phyloP scores from a whole-genome alignment of 2,113 vertebrate species.

The Polyodon spathula region DNA sequence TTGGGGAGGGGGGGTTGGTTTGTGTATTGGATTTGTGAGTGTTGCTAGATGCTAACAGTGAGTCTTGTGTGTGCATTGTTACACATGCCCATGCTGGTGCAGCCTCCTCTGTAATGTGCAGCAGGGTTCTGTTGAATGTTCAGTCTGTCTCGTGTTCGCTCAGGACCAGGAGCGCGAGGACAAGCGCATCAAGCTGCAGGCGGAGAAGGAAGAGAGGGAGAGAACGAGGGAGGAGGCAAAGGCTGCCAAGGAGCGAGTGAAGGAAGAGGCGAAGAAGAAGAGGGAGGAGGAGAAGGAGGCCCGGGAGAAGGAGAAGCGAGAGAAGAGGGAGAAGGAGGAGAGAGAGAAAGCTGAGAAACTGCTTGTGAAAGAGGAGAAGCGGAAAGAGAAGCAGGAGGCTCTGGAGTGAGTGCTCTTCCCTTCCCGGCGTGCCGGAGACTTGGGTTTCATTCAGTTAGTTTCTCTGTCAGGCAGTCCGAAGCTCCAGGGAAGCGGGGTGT shows the following conservation, averaged over 20 bases:
- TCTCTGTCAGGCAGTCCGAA: too few relatives aligned
- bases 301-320: conserved; percentile 74
- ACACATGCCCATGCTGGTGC: too few relatives aligned
- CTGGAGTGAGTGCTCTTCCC: conserved; percentile 65
- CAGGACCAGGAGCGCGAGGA: conserved; percentile 64
- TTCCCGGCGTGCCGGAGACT: background rate
- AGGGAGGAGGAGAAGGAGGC: conserved; percentile 78
- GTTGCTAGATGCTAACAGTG: too few relatives aligned
- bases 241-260: conserved; percentile 48
- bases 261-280: conserved; percentile 73
- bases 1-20: too few relatives aligned
- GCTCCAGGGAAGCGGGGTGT: too few relatives aligned
- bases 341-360: conserved; percentile 73
- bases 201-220: conserved; percentile 66
- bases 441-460: too few relatives aligned
- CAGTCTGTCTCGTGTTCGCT: too few relatives aligned
- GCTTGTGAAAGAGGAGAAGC: conserved; percentile 76
- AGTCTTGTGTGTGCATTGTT: too few relatives aligned
- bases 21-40: too few relatives aligned
- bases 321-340: conserved; percentile 60
- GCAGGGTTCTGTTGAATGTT: too few relatives aligned
- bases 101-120: too few relatives aligned
- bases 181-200: conserved; percentile 52
- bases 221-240: conserved; percentile 71
- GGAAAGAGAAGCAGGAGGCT: conserved; percentile 74